phyloP scores from a whole-genome alignment of 1,140 invertebrate genomes.

The Lethocerus indicus region DNA sequence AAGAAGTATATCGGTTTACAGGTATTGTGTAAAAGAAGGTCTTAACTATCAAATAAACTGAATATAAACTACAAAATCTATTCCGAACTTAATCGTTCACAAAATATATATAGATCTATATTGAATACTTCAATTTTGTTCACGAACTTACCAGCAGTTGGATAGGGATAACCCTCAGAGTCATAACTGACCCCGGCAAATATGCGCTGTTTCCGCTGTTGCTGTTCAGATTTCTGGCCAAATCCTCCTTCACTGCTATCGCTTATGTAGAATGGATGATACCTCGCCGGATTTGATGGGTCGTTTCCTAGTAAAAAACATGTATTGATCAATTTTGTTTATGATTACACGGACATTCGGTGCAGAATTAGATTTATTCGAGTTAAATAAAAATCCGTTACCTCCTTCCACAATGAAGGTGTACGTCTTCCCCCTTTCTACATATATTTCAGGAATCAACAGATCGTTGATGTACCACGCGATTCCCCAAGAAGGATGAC shows the following conservation, averaged over 20 bases:
- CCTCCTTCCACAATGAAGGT: constrained; percentile 74
- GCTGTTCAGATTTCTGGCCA: constrained; percentile 48
- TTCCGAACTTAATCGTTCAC: too few relatives aligned
- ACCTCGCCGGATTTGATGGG: constrained; percentile 35
- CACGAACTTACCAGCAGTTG: constrained; percentile 47
- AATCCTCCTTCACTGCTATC: constrained; percentile 68
- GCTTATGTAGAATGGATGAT: constrained; percentile 90
- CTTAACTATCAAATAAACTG: too few relatives aligned
- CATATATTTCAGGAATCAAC: constrained; percentile 76
- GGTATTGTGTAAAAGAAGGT: too few relatives aligned
- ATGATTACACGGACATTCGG: too few relatives aligned
- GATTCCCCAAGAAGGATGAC: constrained; percentile 48
- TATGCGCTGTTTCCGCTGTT: constrained; percentile 47
- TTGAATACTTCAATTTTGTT: background rate
- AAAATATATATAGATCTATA: background rate
- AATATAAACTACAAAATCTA: too few relatives aligned
- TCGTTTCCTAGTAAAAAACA: constrained; percentile 33
- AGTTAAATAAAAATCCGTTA: constrained; percentile 20
- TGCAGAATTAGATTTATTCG: background rate
- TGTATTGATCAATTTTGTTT: too few relatives aligned
- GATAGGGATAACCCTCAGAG: constrained; percentile 52
- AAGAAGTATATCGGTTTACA: too few relatives aligned
- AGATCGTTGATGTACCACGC: constrained; percentile 89
- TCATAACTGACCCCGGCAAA: constrained; percentile 69
- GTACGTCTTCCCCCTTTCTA: constrained; percentile 77